Evolutionary conservation across 37 sponge, comb jelly and placozoan genomes (phyloP).

Genomic region (Aplysina aerophoba): DNA sequence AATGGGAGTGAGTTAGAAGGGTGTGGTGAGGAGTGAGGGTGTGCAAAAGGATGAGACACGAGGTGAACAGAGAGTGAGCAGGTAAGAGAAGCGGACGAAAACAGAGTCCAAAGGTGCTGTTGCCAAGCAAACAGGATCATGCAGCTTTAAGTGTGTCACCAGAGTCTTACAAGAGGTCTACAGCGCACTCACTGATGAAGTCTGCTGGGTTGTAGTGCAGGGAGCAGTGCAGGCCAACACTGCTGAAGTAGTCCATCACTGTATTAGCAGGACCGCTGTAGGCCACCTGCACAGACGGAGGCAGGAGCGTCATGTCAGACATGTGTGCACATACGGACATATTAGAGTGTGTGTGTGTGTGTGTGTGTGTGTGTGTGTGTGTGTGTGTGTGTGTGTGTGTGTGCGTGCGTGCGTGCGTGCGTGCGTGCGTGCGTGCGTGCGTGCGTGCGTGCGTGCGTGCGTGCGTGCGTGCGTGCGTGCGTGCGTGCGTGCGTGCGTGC

Average conservation of each 20-base stretch:
- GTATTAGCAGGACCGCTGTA: constrained; percentile 69
- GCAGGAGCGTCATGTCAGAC: neutral
- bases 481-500: neutral
- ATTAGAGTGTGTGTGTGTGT: neutral
- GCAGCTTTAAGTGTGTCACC: neutral
- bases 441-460: neutral
- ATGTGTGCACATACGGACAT: neutral
- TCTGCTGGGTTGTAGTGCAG: constrained; percentile 89
- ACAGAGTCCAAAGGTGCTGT: neutral
- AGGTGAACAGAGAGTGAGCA: neutral
- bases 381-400: neutral
- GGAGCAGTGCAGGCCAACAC: constrained; percentile 65
- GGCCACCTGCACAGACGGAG: constrained; percentile 49
- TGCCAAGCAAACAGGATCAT: neutral
- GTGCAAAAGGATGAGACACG: neutral
- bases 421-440: neutral
- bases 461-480: neutral
- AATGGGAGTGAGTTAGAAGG: neutral
- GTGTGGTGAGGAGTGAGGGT: neutral
- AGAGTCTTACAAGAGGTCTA: too few relatives aligned
- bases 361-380: neutral
- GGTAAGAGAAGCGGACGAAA: neutral
- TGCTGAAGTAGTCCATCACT: constrained; percentile 56
- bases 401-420: neutral
- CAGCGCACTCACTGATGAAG: constrained; percentile 66